phyloP scores from a whole-genome alignment of 2,797 vertebrate species.

The Zalophus californianus region DNA sequence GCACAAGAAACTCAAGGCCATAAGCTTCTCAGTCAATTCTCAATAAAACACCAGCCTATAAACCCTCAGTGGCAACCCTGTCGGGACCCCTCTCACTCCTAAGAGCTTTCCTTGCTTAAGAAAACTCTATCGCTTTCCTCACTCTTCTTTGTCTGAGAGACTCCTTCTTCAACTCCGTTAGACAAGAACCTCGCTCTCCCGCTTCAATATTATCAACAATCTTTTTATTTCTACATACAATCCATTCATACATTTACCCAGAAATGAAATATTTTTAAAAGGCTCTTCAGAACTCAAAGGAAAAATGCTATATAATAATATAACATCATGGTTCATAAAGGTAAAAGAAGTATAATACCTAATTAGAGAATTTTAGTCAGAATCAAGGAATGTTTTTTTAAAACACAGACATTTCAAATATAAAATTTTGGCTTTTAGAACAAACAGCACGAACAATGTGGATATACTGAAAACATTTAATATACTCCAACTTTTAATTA shows the following conservation, averaged over 20 bases:
- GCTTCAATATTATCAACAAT: neutral
- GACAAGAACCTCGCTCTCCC: neutral
- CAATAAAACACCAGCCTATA: neutral
- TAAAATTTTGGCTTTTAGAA: neutral
- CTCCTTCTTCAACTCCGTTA: neutral
- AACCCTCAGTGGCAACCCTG: neutral
- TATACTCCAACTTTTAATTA: neutral
- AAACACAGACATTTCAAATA: slow-evolving; percentile 26
- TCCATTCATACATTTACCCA: neutral
- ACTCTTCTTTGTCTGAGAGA: neutral
- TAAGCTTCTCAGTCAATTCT: neutral
- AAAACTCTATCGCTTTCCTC: neutral
- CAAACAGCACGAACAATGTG: neutral
- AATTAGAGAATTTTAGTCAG: slow-evolving; percentile 27
- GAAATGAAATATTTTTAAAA: slow-evolving; percentile 44
- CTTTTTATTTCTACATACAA: slow-evolving; percentile 13
- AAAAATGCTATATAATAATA: slow-evolving; percentile 4
- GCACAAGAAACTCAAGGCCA: neutral
- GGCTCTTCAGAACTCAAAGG: neutral
- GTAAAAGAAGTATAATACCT: slow-evolving; percentile 20
- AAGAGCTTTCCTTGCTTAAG: neutral
- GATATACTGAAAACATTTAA: neutral
- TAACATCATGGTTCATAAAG: neutral
- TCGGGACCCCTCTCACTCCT: neutral
- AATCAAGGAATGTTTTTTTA: neutral